phyloP scores from a whole-genome alignment of 2,888 invertebrate genomes.

The Nephrocerus scutellatus region DNA sequence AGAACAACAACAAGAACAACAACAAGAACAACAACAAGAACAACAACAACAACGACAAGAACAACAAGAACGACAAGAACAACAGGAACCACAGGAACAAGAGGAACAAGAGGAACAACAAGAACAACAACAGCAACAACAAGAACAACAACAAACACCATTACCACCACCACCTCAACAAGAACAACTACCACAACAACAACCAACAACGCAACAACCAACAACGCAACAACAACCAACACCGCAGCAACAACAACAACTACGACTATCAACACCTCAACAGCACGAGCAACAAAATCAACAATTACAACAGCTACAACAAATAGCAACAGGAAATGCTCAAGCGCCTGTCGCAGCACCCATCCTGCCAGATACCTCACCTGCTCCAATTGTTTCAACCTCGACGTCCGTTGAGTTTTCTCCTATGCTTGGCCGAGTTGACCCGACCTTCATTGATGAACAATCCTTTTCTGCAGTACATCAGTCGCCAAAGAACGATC shows the following conservation, averaged over 20 bases:
- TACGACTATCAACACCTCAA: not conserved
- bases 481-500: no score
- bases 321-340: not conserved
- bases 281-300: conserved; percentile 1
- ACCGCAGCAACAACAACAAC: conserved; percentile 7
- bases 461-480: no score
- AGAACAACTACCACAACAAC: not conserved
- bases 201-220: not conserved
- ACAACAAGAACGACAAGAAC: conserved; percentile 4
- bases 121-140: conserved; percentile 12
- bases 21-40: conserved; percentile 14
- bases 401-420: no score
- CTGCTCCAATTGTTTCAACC: no score
- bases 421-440: no score
- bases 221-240: conserved; percentile 13
- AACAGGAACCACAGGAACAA: conserved; percentile 1
- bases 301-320: not conserved
- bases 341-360: not conserved
- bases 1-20: conserved; percentile 14
- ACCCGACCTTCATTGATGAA: no score
- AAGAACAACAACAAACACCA: conserved; percentile 11
- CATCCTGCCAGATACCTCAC: no score
- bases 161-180: conserved; percentile 2
- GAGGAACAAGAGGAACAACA: conserved; percentile 3
- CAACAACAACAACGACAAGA: conserved; percentile 1